Percentiles rank a stretch among this genome's conserved stretches.
Evolutionary conservation across 2,113 vertebrate species (phyloP).

Genomic region (Oncorhynchus clarkii): DNA sequence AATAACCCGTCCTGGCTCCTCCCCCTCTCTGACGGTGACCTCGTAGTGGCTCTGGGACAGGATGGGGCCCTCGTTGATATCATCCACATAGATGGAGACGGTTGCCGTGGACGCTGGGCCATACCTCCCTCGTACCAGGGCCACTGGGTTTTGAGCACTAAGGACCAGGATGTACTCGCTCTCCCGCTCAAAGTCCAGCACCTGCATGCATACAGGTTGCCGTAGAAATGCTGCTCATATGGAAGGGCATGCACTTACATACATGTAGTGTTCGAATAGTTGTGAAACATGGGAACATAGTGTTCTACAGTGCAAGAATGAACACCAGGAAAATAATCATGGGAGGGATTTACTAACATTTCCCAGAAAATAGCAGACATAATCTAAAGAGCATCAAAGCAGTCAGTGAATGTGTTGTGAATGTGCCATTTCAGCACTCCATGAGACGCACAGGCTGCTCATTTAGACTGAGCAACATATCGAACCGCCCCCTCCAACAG

Average conservation of each 20-base stretch:
- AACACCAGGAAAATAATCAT: background rate
- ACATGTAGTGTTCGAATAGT: background rate
- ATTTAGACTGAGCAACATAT: no score
- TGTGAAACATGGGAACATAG: background rate
- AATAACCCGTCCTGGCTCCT: slow-evolving; percentile 73
- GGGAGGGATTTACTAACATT: background rate
- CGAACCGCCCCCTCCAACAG: no score
- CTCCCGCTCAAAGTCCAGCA: slow-evolving; percentile 77
- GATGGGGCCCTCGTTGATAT: slow-evolving; percentile 76
- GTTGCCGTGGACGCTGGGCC: slow-evolving; percentile 76
- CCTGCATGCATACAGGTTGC: slow-evolving; percentile 47
- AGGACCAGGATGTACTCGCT: slow-evolving; percentile 76
- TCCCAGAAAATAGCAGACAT: background rate
- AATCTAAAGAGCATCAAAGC: no score
- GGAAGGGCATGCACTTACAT: background rate
- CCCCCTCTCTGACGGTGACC: slow-evolving; percentile 72
- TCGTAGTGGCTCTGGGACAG: slow-evolving; percentile 75
- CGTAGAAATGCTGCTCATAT: background rate
- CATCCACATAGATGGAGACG: slow-evolving; percentile 71
- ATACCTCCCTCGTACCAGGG: slow-evolving; percentile 73
- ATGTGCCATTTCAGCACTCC: no score
- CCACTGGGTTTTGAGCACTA: slow-evolving; percentile 72
- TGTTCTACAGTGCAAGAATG: background rate
- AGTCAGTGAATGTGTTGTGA: no score
- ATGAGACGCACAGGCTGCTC: no score